Conservation (phyloP, 2,888 invertebrate genomes). For the Steinernema carpocapsae region DNA sequence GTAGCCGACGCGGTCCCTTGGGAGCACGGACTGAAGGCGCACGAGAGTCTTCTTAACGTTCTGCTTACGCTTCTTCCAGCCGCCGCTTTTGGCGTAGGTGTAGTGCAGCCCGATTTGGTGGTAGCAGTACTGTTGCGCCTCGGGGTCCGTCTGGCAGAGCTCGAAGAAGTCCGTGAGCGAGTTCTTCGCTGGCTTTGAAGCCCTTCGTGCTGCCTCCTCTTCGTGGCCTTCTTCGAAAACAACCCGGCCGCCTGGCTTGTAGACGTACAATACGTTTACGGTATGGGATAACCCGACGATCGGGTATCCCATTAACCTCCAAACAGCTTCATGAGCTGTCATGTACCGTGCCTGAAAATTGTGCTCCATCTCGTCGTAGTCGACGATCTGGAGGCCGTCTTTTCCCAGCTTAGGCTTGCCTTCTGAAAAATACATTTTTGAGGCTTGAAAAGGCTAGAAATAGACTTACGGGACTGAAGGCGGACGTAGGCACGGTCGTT, state of each 20-base stretch:
- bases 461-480: background rate
- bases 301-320: background rate
- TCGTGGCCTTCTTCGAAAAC: background rate
- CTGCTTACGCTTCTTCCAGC: background rate
- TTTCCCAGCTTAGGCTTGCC: background rate
- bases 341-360: background rate
- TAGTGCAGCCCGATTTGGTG: background rate
- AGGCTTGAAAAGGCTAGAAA: background rate
- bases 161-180: background rate
- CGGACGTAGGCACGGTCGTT: conserved; percentile 40
- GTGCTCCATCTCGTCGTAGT: conserved; percentile 1
- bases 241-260: background rate
- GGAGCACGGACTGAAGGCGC: background rate
- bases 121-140: background rate
- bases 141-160: background rate
- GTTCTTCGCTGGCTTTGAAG: background rate
- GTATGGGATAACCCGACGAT: background rate
- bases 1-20: background rate
- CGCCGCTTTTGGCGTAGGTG: background rate
- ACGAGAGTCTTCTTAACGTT: background rate
- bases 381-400: background rate
- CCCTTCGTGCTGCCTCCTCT: background rate
- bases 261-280: background rate
- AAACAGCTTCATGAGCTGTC: background rate
- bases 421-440: background rate